Evolutionary conservation across 2,797 vertebrate genomes (phyloP).

Genomic region (Chrysocyon brachyurus): DNA sequence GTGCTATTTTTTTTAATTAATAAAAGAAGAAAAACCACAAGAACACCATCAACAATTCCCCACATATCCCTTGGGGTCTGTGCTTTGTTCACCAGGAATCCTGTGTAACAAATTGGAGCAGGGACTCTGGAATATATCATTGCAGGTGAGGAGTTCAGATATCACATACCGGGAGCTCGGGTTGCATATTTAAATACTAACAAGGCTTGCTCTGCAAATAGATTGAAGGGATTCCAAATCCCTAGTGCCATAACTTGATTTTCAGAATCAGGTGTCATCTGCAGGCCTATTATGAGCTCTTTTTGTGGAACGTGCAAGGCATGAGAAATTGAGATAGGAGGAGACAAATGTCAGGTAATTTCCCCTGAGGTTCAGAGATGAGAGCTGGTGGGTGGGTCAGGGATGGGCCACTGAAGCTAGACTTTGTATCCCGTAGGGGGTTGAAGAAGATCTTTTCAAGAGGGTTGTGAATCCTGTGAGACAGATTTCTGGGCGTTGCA

Average conservation of each 20-base stretch:
- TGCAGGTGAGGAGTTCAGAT: conserved; percentile 12
- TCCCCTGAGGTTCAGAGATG: not conserved
- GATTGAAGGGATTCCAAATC: conserved; percentile 16
- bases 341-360: not conserved
- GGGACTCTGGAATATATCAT: not conserved
- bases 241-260: not conserved
- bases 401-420: not conserved
- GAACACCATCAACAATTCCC: not conserved
- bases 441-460: not conserved
- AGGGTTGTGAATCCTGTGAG: not conserved
- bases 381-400: not conserved
- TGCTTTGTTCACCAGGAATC: not conserved
- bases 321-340: not conserved
- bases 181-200: not conserved
- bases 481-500: not conserved
- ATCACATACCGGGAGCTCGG: accelerated
- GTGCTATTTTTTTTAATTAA: conserved; percentile 36
- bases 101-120: not conserved
- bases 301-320: not conserved
- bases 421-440: not conserved
- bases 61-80: not conserved
- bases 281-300: not conserved
- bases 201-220: not conserved
- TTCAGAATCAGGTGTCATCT: not conserved
- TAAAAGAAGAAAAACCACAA: not conserved